These are phyloP conservation scores for Diaphora mendica DNA, from an alignment of 2,888 invertebrate species.

Conservation along the genomic window DNA sequence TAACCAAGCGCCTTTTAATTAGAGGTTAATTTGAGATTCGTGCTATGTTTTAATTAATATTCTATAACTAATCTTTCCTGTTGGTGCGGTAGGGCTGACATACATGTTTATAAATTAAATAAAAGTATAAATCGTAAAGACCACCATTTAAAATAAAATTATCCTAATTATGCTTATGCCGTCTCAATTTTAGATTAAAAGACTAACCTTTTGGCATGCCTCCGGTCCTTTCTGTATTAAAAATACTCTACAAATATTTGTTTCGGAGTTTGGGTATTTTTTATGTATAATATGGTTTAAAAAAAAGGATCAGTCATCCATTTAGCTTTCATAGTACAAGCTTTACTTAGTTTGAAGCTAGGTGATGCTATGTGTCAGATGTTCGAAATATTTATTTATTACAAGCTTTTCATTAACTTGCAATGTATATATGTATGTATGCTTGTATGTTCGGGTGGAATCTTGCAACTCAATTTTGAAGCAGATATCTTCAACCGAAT, in stretches of 20 bases:
- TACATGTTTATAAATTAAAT: background rate
- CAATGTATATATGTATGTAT: too few species aligned
- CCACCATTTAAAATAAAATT: background rate
- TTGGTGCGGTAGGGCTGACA: background rate
- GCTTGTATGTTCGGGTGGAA: too few species aligned
- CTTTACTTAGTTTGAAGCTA: too few species aligned
- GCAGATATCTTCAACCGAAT: too few species aligned
- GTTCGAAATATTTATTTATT: background rate
- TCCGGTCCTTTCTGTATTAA: background rate
- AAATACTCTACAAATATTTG: background rate
- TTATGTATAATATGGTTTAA: too few species aligned
- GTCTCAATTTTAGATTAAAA: background rate
- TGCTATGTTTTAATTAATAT: conserved; percentile 22
- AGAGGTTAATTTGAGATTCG: conserved; percentile 30
- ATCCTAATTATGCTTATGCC: background rate
- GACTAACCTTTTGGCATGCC: background rate
- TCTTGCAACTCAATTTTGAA: too few species aligned
- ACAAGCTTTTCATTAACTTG: too few species aligned
- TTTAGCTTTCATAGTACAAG: too few species aligned
- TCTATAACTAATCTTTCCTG: background rate
- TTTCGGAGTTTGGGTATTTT: too few species aligned
- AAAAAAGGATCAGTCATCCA: too few species aligned
- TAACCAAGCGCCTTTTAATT: conserved; percentile 45
- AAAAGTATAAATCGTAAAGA: background rate
- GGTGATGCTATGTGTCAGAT: background rate